Evolutionary conservation across 2,797 vertebrate genomes (phyloP).

Genomic region (Xerus rutilus): DNA sequence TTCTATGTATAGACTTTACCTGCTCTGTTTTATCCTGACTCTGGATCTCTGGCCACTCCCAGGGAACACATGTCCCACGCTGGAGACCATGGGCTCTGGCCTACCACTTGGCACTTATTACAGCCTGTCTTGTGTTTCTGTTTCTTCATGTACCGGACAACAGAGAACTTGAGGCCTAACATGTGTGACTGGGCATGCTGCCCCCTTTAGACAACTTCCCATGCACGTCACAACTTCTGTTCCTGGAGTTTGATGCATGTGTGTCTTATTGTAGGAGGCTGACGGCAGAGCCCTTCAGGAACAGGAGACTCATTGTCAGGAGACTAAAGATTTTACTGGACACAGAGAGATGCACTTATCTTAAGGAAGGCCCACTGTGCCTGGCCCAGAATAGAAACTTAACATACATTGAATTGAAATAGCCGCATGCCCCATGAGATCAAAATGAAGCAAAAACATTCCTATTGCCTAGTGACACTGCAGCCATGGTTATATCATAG

Average conservation of each 20-base stretch:
- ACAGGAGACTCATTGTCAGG: background rate
- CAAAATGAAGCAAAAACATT: background rate
- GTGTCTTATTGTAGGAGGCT: background rate
- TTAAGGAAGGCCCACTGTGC: background rate
- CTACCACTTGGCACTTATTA: background rate
- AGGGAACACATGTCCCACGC: fast-evolving
- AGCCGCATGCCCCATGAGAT: background rate
- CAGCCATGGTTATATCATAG: background rate
- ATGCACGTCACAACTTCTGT: background rate
- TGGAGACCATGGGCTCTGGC: background rate
- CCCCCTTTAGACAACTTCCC: background rate
- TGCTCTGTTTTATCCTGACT: background rate
- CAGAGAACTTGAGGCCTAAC: background rate
- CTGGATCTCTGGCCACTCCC: background rate
- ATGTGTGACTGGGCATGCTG: background rate
- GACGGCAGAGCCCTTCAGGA: background rate
- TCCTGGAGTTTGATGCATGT: background rate
- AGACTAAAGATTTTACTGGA: background rate
- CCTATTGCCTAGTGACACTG: background rate
- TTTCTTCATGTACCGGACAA: background rate
- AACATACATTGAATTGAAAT: background rate
- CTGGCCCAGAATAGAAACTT: background rate
- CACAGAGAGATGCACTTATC: background rate
- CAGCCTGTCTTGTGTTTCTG: background rate
- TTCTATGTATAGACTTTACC: background rate